These are phyloP conservation scores for Zalophus californianus DNA, from an alignment of 2,797 vertebrate genomes.

Conservation along the genomic window DNA sequence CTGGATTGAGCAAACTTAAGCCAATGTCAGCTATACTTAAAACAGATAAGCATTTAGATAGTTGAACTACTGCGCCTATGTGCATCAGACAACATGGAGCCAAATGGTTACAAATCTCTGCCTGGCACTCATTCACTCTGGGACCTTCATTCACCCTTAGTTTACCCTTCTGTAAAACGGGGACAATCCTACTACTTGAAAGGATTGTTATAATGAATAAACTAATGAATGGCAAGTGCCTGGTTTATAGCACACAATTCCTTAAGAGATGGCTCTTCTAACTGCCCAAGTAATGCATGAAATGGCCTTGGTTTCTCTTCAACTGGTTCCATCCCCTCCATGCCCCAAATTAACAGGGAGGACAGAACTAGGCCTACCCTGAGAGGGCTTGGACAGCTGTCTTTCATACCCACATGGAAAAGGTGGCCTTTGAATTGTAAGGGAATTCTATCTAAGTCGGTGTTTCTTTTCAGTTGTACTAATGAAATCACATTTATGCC, in stretches of 20 bases:
- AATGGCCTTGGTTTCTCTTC: conserved; percentile 45
- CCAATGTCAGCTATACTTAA: background rate
- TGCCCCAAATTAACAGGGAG: background rate
- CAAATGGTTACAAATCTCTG: conserved; percentile 39
- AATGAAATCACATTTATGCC: conserved; percentile 47
- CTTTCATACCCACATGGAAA: background rate
- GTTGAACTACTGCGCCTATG: background rate
- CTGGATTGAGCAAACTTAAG: background rate
- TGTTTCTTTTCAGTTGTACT: conserved; percentile 26
- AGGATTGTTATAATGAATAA: conserved; percentile 47
- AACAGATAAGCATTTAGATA: background rate
- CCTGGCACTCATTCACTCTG: background rate
- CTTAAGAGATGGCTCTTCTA: conserved; percentile 37
- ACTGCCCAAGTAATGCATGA: background rate
- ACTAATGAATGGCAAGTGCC: conserved; percentile 4
- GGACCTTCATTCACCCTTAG: background rate
- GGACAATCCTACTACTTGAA: background rate
- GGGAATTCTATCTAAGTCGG: background rate
- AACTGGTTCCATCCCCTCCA: background rate
- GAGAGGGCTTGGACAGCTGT: background rate
- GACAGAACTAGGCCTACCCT: background rate
- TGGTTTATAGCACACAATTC: conserved; percentile 25
- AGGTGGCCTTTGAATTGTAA: background rate
- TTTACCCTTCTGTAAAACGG: conserved; percentile 43
- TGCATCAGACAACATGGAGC: background rate